These are phyloP conservation scores for Sparidentex hasta DNA, from an alignment of 2,797 vertebrate genomes.

Conservation along the genomic window DNA sequence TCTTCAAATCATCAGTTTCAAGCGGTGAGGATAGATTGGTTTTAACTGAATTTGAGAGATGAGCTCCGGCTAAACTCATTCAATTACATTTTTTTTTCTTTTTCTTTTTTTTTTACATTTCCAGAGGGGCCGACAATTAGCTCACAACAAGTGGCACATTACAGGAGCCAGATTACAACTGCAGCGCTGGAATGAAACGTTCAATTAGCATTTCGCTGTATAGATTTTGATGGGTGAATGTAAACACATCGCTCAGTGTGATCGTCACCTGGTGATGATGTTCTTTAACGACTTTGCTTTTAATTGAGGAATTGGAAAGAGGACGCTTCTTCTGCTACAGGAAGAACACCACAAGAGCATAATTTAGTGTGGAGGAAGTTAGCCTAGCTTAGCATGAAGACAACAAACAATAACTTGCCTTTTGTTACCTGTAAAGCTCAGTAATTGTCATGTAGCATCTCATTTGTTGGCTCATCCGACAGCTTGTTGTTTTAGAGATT, in stretches of 20 bases:
- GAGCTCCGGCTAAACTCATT: slow-evolving; percentile 45
- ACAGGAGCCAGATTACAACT: slow-evolving; percentile 32
- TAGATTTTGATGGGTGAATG: slow-evolving; percentile 28
- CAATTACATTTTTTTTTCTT: slow-evolving; percentile 56
- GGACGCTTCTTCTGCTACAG: neutral
- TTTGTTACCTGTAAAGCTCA: too few species aligned
- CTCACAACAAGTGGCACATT: slow-evolving; percentile 42
- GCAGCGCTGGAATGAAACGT: slow-evolving; percentile 35
- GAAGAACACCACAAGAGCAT: too few species aligned
- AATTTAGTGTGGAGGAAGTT: neutral
- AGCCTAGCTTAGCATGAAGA: neutral
- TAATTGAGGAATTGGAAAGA: neutral
- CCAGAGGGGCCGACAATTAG: slow-evolving; percentile 58
- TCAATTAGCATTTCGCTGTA: slow-evolving; percentile 26
- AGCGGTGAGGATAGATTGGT: slow-evolving; percentile 54
- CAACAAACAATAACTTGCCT: neutral
- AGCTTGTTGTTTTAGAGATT: too few species aligned
- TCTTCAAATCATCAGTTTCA: slow-evolving; percentile 52
- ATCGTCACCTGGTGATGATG: neutral
- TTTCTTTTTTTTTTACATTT: slow-evolving; percentile 30
- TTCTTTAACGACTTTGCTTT: neutral
- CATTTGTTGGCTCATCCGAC: too few species aligned
- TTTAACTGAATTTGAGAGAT: slow-evolving; percentile 46
- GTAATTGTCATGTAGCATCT: too few species aligned
- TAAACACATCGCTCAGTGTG: slow-evolving; percentile 31